Percentiles rank a stretch among this genome's conserved stretches.
Conservation (phyloP, 2,797 vertebrate species). For the Phaenicophaeus curvirostris region DNA sequence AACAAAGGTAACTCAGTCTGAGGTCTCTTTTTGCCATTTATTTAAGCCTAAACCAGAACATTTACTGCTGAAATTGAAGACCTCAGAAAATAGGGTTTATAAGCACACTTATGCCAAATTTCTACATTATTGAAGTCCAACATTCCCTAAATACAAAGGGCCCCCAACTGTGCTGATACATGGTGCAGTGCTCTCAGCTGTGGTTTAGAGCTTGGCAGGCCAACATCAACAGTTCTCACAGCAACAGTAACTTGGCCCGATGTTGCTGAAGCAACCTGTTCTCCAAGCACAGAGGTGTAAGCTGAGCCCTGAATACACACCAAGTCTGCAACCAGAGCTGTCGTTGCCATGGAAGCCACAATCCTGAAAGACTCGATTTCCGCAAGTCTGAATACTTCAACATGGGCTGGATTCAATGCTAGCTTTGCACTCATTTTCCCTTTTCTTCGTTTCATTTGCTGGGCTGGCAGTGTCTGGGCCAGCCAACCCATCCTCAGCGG, state of each 20-base stretch:
- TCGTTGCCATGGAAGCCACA: neutral
- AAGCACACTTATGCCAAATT: neutral
- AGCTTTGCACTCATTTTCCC: neutral
- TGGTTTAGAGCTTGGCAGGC: neutral
- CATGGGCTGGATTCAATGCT: neutral
- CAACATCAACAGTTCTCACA: neutral
- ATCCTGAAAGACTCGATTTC: neutral
- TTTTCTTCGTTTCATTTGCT: neutral
- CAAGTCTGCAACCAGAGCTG: neutral
- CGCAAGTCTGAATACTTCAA: neutral
- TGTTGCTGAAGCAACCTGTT: neutral
- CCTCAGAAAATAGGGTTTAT: neutral
- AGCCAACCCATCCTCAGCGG: neutral
- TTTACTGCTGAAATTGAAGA: neutral
- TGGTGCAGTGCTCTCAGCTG: neutral
- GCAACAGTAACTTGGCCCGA: neutral
- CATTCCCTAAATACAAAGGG: neutral
- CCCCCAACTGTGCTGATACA: rapidly evolving
- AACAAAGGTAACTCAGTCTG: neutral
- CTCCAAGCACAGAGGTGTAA: neutral
- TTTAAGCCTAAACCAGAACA: neutral
- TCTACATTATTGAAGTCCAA: neutral
- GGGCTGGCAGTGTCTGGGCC: neutral
- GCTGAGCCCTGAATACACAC: neutral
- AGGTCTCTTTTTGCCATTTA: neutral